Conservation (phyloP, 2,113 vertebrate genomes). For the Coturnix japonica region DNA sequence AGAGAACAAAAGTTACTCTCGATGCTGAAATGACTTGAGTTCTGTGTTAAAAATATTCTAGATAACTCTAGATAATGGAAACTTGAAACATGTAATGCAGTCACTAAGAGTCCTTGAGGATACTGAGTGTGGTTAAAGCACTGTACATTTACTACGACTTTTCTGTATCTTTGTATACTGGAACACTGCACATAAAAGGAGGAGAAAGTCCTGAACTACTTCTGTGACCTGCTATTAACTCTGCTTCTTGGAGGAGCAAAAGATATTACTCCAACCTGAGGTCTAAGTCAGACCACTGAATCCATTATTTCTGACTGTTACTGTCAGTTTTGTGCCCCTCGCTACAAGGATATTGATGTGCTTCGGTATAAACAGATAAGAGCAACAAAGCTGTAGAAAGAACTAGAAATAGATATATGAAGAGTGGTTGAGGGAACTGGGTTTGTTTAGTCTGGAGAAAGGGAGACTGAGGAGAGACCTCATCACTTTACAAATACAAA, state of each 20-base stretch:
- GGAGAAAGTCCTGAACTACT: not conserved
- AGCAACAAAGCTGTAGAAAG: not conserved
- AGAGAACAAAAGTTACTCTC: slow-evolving; percentile 2
- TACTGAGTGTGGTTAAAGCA: not conserved
- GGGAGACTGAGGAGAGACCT: not conserved
- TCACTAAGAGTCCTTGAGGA: not conserved
- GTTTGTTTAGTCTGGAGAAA: not conserved
- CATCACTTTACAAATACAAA: not conserved
- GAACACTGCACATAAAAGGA: not conserved
- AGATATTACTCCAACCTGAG: not conserved
- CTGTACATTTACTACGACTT: not conserved
- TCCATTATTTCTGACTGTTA: not conserved
- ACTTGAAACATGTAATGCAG: too few species aligned
- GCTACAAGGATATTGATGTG: not conserved
- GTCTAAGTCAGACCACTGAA: rapidly evolving
- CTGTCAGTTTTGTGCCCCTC: not conserved
- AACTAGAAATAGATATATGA: not conserved
- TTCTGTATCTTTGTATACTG: not conserved
- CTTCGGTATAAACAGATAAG: not conserved
- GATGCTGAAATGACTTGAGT: not conserved
- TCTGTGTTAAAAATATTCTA: rapidly evolving
- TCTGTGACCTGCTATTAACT: not conserved
- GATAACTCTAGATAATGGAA: not conserved
- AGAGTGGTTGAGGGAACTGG: not conserved
- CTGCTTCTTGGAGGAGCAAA: not conserved